Percentiles rank a stretch among this genome's conserved stretches.
phyloP scores from a whole-genome alignment of 2,113 vertebrate species.

The Pollachius pollachius region DNA sequence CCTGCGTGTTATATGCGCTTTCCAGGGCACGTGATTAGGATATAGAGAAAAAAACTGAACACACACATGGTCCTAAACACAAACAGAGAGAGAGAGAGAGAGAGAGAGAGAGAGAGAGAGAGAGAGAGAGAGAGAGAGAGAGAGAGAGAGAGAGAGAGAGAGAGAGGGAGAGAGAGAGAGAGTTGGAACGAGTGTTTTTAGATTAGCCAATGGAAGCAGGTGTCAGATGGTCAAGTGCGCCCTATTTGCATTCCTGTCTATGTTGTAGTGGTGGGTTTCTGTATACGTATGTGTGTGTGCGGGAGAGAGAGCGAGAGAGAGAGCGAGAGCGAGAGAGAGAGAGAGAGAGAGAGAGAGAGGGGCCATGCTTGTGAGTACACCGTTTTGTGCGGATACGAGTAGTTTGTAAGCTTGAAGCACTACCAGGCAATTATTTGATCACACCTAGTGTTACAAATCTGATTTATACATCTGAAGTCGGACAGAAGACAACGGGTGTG shows the following conservation, averaged over 20 bases:
- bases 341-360: too few relatives aligned
- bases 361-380: too few relatives aligned
- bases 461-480: not conserved
- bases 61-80: too few relatives aligned
- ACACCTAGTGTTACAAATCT: slow-evolving; percentile 28
- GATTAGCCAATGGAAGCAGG: slow-evolving; percentile 32
- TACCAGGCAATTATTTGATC: slow-evolving; percentile 51
- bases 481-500: not conserved
- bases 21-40: too few relatives aligned
- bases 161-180: slow-evolving; percentile 11
- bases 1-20: too few relatives aligned
- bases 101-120: too few relatives aligned
- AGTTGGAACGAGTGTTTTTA: not conserved
- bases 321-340: too few relatives aligned
- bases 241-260: slow-evolving; percentile 12
- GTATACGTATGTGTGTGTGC: not conserved
- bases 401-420: slow-evolving; percentile 18
- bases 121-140: too few relatives aligned
- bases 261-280: not conserved
- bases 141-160: slow-evolving; percentile 7
- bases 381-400: too few relatives aligned
- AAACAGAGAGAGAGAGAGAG: not conserved
- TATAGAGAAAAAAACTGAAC: too few relatives aligned
- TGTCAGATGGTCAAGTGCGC: slow-evolving; percentile 60
- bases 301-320: too few relatives aligned